A percentile compares a stretch with the other conserved stretches of the same genome.
Evolutionary conservation across 2,797 vertebrate genomes (phyloP).

Genomic region (Hippoglossus hippoglossus): DNA sequence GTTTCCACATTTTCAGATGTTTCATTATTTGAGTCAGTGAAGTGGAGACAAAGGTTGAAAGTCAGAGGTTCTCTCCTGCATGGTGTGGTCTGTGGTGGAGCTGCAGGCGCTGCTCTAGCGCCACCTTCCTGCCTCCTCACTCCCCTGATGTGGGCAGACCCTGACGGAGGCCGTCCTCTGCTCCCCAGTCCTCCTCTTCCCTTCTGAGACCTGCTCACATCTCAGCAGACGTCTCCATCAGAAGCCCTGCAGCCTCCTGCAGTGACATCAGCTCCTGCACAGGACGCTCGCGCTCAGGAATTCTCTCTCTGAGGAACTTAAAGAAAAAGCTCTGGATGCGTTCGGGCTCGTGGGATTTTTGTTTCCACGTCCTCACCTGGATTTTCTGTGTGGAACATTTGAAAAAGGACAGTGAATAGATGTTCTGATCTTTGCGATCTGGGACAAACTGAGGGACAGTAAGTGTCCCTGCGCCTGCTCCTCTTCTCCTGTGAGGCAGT

Average conservation of each 20-base stretch:
- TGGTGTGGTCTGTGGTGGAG: too few relatives aligned
- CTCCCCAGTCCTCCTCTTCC: slow-evolving; percentile 53
- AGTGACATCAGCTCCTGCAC: background rate
- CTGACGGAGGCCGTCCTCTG: slow-evolving; percentile 50
- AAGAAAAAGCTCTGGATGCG: background rate
- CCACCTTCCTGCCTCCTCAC: slow-evolving; percentile 76
- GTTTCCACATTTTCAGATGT: too few relatives aligned
- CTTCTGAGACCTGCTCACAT: slow-evolving; percentile 67
- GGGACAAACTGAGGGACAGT: slow-evolving; percentile 64
- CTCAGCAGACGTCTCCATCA: slow-evolving; percentile 77
- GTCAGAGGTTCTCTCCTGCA: too few relatives aligned
- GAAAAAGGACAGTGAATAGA: slow-evolving; percentile 31
- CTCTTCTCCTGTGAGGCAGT: background rate
- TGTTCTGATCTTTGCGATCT: background rate
- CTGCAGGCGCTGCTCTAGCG: slow-evolving; percentile 68
- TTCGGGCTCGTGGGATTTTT: background rate
- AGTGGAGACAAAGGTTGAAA: too few relatives aligned
- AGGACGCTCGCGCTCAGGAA: background rate
- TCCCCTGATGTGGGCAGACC: slow-evolving; percentile 33
- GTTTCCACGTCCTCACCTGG: slow-evolving; percentile 60
- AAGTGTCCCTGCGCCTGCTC: slow-evolving; percentile 40
- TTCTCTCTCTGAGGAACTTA: background rate
- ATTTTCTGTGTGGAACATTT: slow-evolving; percentile 66
- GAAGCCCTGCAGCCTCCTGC: slow-evolving; percentile 58
- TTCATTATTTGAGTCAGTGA: too few relatives aligned